Evolutionary conservation across 2,888 invertebrate genomes (phyloP).

Genomic region (Drosophila sordidula): DNA sequence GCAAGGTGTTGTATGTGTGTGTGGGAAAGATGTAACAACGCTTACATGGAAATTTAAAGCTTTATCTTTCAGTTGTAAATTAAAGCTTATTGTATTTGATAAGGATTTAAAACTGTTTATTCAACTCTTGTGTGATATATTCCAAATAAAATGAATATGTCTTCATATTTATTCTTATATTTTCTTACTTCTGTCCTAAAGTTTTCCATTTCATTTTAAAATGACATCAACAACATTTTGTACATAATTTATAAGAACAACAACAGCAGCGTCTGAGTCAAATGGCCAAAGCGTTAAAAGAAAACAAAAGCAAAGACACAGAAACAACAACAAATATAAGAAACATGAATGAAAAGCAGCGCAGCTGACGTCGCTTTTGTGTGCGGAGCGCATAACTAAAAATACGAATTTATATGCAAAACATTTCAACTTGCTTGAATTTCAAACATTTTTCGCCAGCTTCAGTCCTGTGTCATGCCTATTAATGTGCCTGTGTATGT

Average conservation of each 20-base stretch:
- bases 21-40: conserved; percentile 1
- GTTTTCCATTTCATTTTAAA: conserved; percentile 46
- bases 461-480: conserved; percentile 50
- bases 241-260: conserved; percentile 56
- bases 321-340: conserved; percentile 29
- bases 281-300: conserved; percentile 26
- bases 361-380: conserved; percentile 13
- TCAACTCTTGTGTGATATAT: neutral
- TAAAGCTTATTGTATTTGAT: conserved; percentile 3
- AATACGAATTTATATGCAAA: conserved; percentile 74
- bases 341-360: conserved; percentile 60
- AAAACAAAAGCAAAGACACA: conserved; percentile 37
- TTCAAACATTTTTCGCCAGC: conserved; percentile 62
- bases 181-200: conserved; percentile 12
- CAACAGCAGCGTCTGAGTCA: conserved; percentile 30
- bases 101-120: neutral
- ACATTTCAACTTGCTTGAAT: conserved; percentile 66
- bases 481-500: conserved; percentile 32
- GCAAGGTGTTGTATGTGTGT: neutral
- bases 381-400: conserved; percentile 40
- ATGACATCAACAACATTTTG: conserved; percentile 67
- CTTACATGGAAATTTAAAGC: conserved; percentile 19
- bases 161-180: neutral
- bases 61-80: conserved; percentile 5
- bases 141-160: neutral